phyloP scores from a whole-genome alignment of 30 jellyfish, hydroid and myxozoan species.

The Aurelia sp. region DNA sequence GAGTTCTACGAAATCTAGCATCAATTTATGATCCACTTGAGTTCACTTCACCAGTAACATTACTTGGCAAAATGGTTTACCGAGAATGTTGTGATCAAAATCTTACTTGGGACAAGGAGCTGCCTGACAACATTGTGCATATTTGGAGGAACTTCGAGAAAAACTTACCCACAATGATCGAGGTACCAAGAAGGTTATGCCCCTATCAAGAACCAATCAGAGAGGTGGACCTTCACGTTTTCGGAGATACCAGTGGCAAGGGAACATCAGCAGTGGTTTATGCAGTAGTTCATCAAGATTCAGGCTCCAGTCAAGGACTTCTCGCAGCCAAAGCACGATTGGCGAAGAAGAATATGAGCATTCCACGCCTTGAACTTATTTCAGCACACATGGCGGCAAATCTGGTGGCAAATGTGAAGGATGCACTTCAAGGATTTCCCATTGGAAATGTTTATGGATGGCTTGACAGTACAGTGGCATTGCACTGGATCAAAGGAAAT shows the following conservation, averaged over 20 bases:
- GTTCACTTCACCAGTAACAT: constrained; percentile 47
- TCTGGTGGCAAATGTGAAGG: neutral
- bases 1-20: too few relatives aligned
- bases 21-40: constrained; percentile 68
- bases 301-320: constrained; percentile 54
- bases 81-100: constrained; percentile 48
- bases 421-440: too few relatives aligned
- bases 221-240: constrained; percentile 59
- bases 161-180: constrained; percentile 26
- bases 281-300: neutral
- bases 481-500: too few relatives aligned
- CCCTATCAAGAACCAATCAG: constrained; percentile 20
- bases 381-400: too few relatives aligned
- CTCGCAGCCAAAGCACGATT: constrained; percentile 9
- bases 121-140: constrained; percentile 17
- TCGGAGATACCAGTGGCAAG: constrained; percentile 73
- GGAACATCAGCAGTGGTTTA: constrained; percentile 9
- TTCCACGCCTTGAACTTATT: too few relatives aligned
- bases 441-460: too few relatives aligned
- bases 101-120: neutral
- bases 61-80: constrained; percentile 54
- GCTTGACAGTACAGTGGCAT: too few relatives aligned
- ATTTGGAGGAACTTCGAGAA: constrained; percentile 14
- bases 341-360: too few relatives aligned
- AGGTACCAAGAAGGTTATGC: neutral